Evolutionary conservation across 2,888 invertebrate species (phyloP).

Genomic region (Acanthosepion pharaonis): DNA sequence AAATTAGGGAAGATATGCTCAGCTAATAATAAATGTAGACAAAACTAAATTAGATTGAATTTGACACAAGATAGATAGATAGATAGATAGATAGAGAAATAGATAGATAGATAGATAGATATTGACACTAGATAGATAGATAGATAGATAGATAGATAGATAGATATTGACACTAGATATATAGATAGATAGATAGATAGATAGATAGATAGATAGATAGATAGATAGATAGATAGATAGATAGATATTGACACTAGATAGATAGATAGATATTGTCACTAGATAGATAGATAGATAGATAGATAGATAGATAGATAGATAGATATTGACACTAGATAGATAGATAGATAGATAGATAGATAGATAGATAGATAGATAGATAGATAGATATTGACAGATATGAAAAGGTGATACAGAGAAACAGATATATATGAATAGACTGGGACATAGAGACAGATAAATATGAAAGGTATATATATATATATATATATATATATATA

Average conservation of each 20-base stretch:
- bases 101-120: not conserved
- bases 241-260: not conserved
- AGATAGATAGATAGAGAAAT: not conserved
- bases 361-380: not conserved
- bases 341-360: not conserved
- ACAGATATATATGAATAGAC: not conserved
- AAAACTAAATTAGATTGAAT: too few species aligned
- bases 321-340: not conserved
- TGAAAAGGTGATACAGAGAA: not conserved
- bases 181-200: not conserved
- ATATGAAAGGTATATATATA: not conserved
- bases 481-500: slow-evolving; percentile 33
- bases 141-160: not conserved
- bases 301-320: not conserved
- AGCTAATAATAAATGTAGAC: too few species aligned
- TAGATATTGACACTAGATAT: too few species aligned
- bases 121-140: not conserved
- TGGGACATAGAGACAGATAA: not conserved
- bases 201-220: not conserved
- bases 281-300: too few species aligned
- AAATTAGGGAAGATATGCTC: too few species aligned
- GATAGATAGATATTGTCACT: not conserved
- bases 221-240: not conserved
- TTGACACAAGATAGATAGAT: not conserved
- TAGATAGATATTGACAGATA: too few species aligned